These are phyloP conservation scores for Ptychobarbus kaznakovi DNA, from an alignment of 2,797 vertebrate genomes.

Conservation along the genomic window DNA sequence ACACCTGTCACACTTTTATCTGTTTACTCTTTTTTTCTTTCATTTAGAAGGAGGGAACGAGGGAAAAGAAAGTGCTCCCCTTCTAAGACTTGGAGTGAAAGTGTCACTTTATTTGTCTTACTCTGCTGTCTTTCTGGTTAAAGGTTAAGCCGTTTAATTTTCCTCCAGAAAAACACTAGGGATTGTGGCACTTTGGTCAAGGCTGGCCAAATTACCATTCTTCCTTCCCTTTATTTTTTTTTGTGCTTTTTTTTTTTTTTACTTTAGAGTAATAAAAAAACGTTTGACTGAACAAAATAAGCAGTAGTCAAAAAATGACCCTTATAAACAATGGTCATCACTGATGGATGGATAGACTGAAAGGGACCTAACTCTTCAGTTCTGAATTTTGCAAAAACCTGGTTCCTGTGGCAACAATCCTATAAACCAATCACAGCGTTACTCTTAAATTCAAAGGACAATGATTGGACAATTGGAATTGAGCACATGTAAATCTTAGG, in stretches of 20 bases:
- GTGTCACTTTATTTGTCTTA: slow-evolving; percentile 41
- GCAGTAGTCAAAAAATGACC: neutral
- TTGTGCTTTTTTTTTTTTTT: neutral
- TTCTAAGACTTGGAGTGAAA: neutral
- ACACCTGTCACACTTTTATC: slow-evolving; percentile 19
- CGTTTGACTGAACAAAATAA: neutral
- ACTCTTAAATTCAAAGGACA: neutral
- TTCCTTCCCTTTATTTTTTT: neutral
- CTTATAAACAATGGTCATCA: neutral
- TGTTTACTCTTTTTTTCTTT: neutral
- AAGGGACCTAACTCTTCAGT: neutral
- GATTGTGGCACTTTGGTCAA: slow-evolving; percentile 19
- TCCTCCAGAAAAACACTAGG: neutral
- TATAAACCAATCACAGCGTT: neutral
- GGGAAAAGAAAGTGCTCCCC: neutral
- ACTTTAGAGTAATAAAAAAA: neutral
- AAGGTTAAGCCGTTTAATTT: slow-evolving; percentile 34
- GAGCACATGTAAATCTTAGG: neutral
- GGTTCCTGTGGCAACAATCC: neutral
- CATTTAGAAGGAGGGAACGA: neutral
- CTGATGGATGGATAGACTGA: neutral
- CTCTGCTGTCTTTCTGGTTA: slow-evolving; percentile 13
- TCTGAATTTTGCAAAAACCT: neutral
- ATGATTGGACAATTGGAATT: neutral
- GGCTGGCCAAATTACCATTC: neutral